These are phyloP conservation scores for Crematogaster levior DNA, from an alignment of 2,888 invertebrate genomes.

Conservation along the genomic window DNA sequence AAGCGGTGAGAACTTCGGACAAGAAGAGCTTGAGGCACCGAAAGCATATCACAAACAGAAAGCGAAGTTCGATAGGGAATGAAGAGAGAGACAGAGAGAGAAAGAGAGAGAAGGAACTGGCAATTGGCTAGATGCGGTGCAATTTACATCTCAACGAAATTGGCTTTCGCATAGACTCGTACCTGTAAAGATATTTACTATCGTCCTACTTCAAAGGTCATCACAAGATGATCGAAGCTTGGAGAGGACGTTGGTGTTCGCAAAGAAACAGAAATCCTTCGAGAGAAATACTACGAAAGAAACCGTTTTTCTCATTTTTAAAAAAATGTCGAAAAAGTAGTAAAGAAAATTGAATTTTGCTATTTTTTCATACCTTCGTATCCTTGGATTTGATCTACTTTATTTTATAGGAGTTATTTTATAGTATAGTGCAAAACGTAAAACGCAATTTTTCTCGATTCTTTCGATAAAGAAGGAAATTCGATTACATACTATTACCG, in stretches of 20 bases:
- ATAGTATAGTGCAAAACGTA: not conserved
- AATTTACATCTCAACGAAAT: constrained; percentile 63
- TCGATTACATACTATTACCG: not conserved
- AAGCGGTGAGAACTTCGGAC: not conserved
- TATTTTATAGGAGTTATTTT: not conserved
- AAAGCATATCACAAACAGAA: constrained; percentile 24
- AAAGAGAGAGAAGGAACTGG: constrained; percentile 9
- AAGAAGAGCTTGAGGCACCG: constrained; percentile 8
- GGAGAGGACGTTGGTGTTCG: not conserved
- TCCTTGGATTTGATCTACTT: constrained; percentile 11
- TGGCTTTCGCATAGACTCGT: constrained; percentile 43
- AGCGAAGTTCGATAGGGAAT: constrained; percentile 54
- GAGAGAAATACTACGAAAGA: not conserved
- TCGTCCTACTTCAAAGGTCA: constrained; percentile 47
- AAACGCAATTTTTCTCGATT: not conserved
- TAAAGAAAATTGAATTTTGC: constrained; percentile 34
- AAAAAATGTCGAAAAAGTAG: too few species aligned
- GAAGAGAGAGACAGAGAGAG: not conserved
- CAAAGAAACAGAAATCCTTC: not conserved
- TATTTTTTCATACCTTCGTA: not conserved
- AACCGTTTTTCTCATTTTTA: not conserved
- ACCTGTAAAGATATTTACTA: constrained; percentile 47
- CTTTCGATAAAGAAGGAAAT: not conserved
- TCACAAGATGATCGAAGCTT: constrained; percentile 14
- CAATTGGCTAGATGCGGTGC: constrained; percentile 50